phyloP scores from a whole-genome alignment of 2,888 invertebrate genomes.

The Rhodophaea formosa region DNA sequence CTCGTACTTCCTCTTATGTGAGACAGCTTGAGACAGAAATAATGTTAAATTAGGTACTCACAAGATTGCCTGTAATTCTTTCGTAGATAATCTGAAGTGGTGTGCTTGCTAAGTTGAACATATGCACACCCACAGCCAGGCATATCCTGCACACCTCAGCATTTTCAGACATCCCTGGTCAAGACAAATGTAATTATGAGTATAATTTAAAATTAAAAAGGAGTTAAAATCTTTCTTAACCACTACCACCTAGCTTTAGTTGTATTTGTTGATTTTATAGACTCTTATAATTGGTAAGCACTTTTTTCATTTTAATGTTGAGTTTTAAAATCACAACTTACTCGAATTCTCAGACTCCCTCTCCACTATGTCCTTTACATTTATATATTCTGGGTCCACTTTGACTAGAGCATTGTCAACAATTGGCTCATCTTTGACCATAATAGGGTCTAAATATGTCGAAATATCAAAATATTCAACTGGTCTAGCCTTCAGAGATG shows the following conservation, averaged over 20 bases:
- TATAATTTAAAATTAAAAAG: too few relatives aligned
- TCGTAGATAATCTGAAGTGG: conserved; percentile 1
- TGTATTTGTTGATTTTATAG: too few relatives aligned
- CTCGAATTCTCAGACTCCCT: background rate
- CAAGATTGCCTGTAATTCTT: background rate
- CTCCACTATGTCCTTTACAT: background rate
- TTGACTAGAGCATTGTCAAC: background rate
- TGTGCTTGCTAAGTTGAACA: background rate
- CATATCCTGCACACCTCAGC: background rate
- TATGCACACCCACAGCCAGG: background rate
- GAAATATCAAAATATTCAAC: background rate
- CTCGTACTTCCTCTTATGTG: too few relatives aligned
- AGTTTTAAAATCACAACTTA: too few relatives aligned
- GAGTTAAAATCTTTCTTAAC: too few relatives aligned
- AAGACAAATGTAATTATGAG: background rate
- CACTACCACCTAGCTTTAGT: too few relatives aligned
- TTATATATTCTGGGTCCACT: background rate
- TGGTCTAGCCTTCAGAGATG: background rate
- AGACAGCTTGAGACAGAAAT: too few relatives aligned
- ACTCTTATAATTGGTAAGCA: too few relatives aligned
- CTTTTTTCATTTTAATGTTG: too few relatives aligned
- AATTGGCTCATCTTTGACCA: background rate
- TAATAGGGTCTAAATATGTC: background rate
- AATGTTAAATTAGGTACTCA: too few relatives aligned
- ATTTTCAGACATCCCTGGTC: background rate